Percentiles rank a stretch among this genome's conserved stretches.
Evolutionary conservation across 1,140 invertebrate genomes (phyloP).

Genomic region (Cydia amplana): DNA sequence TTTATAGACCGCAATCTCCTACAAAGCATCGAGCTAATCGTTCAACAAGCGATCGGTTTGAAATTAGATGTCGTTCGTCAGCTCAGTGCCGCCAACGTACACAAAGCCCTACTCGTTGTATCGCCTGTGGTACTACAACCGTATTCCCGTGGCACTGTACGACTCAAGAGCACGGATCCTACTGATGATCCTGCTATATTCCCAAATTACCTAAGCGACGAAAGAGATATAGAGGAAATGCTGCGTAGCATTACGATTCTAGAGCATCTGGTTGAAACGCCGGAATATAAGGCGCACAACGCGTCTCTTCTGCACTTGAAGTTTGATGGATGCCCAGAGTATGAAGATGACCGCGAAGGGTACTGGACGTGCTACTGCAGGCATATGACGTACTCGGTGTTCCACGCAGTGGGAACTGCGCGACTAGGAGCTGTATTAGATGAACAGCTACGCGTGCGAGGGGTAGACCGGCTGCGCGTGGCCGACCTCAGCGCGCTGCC

Average conservation of each 20-base stretch:
- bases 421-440: conserved; percentile 53
- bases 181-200: conserved; percentile 87
- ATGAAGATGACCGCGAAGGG: conserved; percentile 34
- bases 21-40: conserved; percentile 68
- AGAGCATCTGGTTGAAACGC: conserved; percentile 79
- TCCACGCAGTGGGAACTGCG: conserved; percentile 71
- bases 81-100: conserved; percentile 50
- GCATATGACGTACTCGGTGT: conserved; percentile 72
- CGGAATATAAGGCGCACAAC: conserved; percentile 69
- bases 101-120: conserved; percentile 60
- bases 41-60: conserved; percentile 51
- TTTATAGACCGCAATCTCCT: conserved; percentile 78
- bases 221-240: conserved; percentile 82
- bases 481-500: conserved; percentile 73
- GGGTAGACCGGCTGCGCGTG: conserved; percentile 67
- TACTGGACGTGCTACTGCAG: conserved; percentile 75
- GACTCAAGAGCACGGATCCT: conserved; percentile 84
- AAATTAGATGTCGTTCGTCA: conserved; percentile 61
- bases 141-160: conserved; percentile 84
- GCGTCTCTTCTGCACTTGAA: conserved; percentile 44
- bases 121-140: conserved; percentile 84
- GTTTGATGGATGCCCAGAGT: conserved; percentile 43
- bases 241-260: conserved; percentile 80
- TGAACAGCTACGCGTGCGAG: conserved; percentile 61
- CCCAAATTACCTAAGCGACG: conserved; percentile 86